Percentiles rank a stretch among this genome's conserved stretches.
These are phyloP conservation scores for Thunnus albacares DNA, from an alignment of 2,797 vertebrate genomes.

Conservation along the genomic window DNA sequence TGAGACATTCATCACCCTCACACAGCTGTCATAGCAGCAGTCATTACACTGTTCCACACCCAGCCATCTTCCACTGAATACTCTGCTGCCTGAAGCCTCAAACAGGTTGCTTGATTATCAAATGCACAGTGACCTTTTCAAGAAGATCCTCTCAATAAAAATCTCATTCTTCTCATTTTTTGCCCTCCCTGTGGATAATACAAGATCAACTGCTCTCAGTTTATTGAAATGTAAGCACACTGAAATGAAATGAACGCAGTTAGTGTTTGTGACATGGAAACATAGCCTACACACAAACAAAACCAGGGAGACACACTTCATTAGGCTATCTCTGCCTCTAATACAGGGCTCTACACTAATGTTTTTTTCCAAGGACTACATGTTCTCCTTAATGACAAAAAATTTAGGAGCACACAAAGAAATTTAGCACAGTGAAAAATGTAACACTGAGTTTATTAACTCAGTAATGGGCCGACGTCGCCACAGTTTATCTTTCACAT, in stretches of 20 bases:
- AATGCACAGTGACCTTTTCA: constrained; percentile 57
- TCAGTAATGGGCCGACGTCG: too few relatives aligned
- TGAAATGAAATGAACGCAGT: neutral
- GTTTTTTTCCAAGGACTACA: too few relatives aligned
- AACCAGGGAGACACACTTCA: neutral
- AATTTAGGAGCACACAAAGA: too few relatives aligned
- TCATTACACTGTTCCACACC: constrained; percentile 36
- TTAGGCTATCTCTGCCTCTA: neutral
- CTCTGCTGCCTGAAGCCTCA: constrained; percentile 32
- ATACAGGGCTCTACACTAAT: neutral
- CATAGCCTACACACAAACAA: neutral
- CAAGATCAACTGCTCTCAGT: constrained; percentile 32
- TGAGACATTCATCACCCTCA: constrained; percentile 41
- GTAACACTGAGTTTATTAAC: too few relatives aligned
- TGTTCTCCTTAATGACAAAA: too few relatives aligned
- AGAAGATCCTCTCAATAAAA: constrained; percentile 33
- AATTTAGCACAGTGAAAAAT: too few relatives aligned
- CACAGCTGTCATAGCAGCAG: constrained; percentile 35
- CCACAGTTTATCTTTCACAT: too few relatives aligned
- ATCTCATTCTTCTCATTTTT: constrained; percentile 27
- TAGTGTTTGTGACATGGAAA: neutral
- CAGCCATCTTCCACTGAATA: constrained; percentile 30
- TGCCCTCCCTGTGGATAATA: constrained; percentile 22
- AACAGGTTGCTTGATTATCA: constrained; percentile 60
- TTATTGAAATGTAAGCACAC: constrained; percentile 40